These are phyloP conservation scores for Epirrhoe tristata DNA, from an alignment of 2,888 invertebrate genomes.

Conservation along the genomic window DNA sequence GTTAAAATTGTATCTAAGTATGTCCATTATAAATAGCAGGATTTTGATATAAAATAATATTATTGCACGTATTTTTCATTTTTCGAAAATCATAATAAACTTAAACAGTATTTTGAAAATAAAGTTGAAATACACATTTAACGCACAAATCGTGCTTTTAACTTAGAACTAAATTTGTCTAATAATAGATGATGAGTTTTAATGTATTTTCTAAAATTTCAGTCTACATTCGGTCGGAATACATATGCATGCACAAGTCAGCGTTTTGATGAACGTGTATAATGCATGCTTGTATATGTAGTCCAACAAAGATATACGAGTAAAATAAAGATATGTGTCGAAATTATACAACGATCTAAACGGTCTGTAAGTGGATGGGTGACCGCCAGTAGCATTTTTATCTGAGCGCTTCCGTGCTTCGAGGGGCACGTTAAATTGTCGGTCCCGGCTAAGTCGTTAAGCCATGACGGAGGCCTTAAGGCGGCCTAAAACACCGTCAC, in stretches of 20 bases:
- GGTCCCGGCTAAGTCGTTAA: no score
- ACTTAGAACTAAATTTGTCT: not conserved
- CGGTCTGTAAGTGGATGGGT: no score
- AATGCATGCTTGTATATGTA: conserved; percentile 1
- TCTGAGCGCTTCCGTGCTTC: no score
- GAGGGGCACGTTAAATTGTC: no score
- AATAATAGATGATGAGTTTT: not conserved
- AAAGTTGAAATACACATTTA: not conserved
- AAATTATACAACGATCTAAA: conserved; percentile 25
- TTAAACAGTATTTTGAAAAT: not conserved
- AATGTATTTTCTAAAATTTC: not conserved
- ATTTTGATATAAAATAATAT: no score
- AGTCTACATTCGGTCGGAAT: not conserved
- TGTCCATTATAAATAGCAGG: no score
- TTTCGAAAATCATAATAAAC: no score
- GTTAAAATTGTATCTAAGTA: no score
- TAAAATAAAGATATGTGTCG: conserved; percentile 36
- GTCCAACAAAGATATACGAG: not conserved
- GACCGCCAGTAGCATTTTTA: no score
- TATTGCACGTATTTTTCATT: no score
- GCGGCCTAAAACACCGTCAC: no score
- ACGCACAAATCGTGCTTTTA: not conserved
- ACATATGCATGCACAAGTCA: not conserved
- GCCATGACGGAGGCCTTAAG: no score
- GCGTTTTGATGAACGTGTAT: not conserved